These are phyloP conservation scores for Cataglyphis rosenhaueri DNA, from an alignment of 2,888 invertebrate genomes.

Conservation along the genomic window DNA sequence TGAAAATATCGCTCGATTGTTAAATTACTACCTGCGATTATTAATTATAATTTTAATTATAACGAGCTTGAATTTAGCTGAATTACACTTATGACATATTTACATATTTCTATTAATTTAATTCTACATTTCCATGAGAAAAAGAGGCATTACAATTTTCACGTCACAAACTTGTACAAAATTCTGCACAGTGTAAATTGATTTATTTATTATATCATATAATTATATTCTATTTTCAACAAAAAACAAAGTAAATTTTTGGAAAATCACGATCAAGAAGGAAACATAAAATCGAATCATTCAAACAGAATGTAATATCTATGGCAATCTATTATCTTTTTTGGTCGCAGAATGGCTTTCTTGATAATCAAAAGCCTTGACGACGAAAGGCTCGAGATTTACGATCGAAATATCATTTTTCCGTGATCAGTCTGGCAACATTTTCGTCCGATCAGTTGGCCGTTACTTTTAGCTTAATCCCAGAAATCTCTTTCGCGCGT, in stretches of 20 bases:
- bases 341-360: neutral
- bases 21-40: constrained; percentile 40
- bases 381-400: constrained; percentile 35
- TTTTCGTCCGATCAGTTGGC: constrained; percentile 66
- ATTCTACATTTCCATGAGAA: constrained; percentile 24
- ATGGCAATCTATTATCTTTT: constrained; percentile 15
- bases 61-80: constrained; percentile 43
- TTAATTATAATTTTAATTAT: constrained; percentile 50
- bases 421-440: constrained; percentile 53
- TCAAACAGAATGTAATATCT: neutral
- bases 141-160: neutral
- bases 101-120: constrained; percentile 38
- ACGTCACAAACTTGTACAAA: neutral
- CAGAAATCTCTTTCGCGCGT: constrained; percentile 66
- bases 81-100: constrained; percentile 37
- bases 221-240: neutral
- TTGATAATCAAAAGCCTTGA: neutral
- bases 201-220: constrained; percentile 10
- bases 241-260: constrained; percentile 9
- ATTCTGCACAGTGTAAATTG: neutral
- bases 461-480: constrained; percentile 67
- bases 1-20: constrained; percentile 43
- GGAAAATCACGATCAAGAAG: neutral
- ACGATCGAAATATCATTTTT: constrained; percentile 48
- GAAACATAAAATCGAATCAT: neutral